phyloP scores from a whole-genome alignment of 2,797 vertebrate species.

The Coracias cyanogaster region DNA sequence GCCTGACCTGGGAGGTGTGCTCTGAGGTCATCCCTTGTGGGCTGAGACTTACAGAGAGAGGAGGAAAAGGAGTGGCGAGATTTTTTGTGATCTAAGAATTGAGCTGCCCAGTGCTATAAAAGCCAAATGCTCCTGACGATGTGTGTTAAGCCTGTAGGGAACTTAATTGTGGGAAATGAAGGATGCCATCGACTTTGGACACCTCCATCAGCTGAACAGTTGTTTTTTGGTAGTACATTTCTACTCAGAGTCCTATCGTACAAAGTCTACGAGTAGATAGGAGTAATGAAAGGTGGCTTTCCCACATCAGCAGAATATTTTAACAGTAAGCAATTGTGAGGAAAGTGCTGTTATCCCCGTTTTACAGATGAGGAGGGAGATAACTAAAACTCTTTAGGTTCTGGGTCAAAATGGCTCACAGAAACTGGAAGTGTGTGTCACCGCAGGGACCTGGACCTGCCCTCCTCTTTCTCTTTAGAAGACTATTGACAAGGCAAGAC shows the following conservation, averaged over 20 bases:
- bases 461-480: neutral
- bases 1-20: neutral
- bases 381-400: neutral
- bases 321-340: neutral
- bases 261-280: neutral
- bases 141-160: neutral
- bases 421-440: neutral
- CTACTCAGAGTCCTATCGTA: neutral
- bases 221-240: neutral
- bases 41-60: neutral
- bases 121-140: neutral
- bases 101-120: neutral
- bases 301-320: neutral
- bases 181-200: neutral
- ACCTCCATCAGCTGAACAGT: neutral
- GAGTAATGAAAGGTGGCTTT: neutral
- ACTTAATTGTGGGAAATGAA: neutral
- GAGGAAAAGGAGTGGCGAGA: neutral
- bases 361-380: neutral
- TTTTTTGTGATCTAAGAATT: neutral
- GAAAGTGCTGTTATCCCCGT: neutral
- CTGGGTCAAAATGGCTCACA: neutral
- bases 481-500: neutral
- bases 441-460: neutral
- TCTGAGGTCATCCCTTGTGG: neutral